These are phyloP conservation scores for Sipunculus nudus DNA, from an alignment of 2,888 invertebrate species.

Conservation along the genomic window DNA sequence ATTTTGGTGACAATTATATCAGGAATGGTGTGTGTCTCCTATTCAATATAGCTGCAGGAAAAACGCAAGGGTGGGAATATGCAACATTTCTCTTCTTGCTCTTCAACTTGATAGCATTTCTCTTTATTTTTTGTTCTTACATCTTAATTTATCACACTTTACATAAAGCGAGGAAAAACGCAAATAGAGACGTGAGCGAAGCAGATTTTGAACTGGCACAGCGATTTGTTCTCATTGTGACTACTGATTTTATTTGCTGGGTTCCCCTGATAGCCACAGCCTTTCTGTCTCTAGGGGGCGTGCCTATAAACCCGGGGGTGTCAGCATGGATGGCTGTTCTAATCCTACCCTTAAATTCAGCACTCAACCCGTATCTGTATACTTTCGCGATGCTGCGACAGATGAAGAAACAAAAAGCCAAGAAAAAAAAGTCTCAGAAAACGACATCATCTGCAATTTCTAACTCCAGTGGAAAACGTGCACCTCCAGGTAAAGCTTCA, in stretches of 20 bases:
- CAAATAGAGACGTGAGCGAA: neutral
- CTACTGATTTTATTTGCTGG: neutral
- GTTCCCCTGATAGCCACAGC: neutral
- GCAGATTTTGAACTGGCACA: neutral
- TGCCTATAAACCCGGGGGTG: too few species aligned
- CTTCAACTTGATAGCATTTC: neutral
- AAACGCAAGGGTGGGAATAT: neutral
- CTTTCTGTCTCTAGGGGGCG: too few species aligned
- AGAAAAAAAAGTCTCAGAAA: too few species aligned
- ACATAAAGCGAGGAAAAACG: neutral
- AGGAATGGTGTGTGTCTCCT: neutral
- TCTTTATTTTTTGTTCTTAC: neutral
- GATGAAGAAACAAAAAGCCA: too few species aligned
- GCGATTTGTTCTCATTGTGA: neutral
- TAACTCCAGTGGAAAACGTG: too few species aligned
- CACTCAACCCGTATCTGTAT: too few species aligned
- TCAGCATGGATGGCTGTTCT: too few species aligned
- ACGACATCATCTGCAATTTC: too few species aligned
- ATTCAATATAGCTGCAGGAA: neutral
- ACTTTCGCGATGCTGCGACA: too few species aligned
- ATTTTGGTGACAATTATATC: neutral
- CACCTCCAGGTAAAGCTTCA: too few species aligned
- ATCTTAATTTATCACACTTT: neutral
- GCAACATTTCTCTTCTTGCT: neutral
- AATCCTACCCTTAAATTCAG: too few species aligned